These are phyloP conservation scores for Tachina lurida DNA, from an alignment of 2,888 invertebrate genomes.

Conservation along the genomic window DNA sequence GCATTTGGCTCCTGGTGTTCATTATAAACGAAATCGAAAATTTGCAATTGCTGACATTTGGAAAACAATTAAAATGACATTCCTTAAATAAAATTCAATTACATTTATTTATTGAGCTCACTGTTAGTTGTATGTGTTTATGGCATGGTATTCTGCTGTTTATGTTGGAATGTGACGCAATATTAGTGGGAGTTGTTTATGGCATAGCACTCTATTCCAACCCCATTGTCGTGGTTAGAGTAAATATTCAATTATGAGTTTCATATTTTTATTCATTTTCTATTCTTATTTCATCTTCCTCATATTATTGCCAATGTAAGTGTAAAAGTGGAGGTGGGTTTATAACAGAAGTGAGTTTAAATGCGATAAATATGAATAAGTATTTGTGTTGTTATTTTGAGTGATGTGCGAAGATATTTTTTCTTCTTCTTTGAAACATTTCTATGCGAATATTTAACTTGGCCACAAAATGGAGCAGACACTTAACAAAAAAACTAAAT, in stretches of 20 bases:
- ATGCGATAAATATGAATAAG: constrained; percentile 8
- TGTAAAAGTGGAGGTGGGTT: constrained; percentile 27
- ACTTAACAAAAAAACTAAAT: constrained; percentile 54
- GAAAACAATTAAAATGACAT: no score
- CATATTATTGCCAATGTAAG: constrained; percentile 42
- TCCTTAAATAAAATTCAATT: no score
- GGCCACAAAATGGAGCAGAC: constrained; percentile 61
- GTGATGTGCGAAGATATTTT: constrained; percentile 65
- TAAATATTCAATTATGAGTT: constrained; percentile 69
- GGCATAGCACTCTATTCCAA: constrained; percentile 21
- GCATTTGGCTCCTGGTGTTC: no score
- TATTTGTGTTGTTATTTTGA: constrained; percentile 62
- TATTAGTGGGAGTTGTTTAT: constrained; percentile 52
- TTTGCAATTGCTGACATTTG: neutral
- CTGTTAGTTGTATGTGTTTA: constrained; percentile 20
- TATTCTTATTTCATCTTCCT: constrained; percentile 19
- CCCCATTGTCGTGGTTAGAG: constrained; percentile 25
- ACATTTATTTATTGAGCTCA: neutral
- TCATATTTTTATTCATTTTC: constrained; percentile 40
- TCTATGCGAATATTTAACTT: constrained; percentile 48
- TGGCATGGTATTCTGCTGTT: constrained; percentile 27
- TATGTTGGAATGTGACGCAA: constrained; percentile 63
- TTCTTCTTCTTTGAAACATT: neutral
- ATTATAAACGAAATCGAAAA: neutral
- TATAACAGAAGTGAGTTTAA: constrained; percentile 15